These are phyloP conservation scores for Megaustenia siamemsis DNA, from an alignment of 2,888 invertebrate species.

Conservation along the genomic window DNA sequence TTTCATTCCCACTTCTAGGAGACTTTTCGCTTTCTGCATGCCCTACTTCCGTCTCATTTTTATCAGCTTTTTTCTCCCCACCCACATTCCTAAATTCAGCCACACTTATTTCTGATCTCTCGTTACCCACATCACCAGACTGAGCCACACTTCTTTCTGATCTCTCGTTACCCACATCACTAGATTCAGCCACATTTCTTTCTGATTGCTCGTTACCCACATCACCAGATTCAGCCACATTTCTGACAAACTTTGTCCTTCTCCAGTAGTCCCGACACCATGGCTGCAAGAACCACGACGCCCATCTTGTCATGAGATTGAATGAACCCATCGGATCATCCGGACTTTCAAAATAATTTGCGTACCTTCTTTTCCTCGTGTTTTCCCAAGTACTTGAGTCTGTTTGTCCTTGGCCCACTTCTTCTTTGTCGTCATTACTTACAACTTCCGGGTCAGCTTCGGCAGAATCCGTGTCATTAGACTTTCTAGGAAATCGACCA, in stretches of 20 bases:
- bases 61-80: too few relatives aligned
- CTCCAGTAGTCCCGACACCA: slow-evolving; percentile 31
- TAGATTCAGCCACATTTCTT: neutral
- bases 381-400: neutral
- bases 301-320: neutral
- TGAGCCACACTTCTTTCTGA: neutral
- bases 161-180: neutral
- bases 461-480: neutral
- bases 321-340: neutral
- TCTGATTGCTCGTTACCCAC: too few relatives aligned
- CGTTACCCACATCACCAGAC: too few relatives aligned
- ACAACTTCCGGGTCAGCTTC: neutral
- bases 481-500: slow-evolving; percentile 19
- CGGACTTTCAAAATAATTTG: neutral
- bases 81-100: too few relatives aligned
- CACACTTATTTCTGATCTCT: too few relatives aligned
- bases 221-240: neutral
- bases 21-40: too few relatives aligned
- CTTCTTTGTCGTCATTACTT: neutral
- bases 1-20: too few relatives aligned
- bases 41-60: too few relatives aligned
- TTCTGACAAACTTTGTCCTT: neutral
- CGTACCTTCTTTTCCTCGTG: slow-evolving; percentile 23
- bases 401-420: neutral
- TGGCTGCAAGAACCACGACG: neutral